Percentiles rank a stretch among this genome's conserved stretches.
Evolutionary conservation across 2,797 vertebrate genomes (phyloP).

Genomic region (Manis javanica): DNA sequence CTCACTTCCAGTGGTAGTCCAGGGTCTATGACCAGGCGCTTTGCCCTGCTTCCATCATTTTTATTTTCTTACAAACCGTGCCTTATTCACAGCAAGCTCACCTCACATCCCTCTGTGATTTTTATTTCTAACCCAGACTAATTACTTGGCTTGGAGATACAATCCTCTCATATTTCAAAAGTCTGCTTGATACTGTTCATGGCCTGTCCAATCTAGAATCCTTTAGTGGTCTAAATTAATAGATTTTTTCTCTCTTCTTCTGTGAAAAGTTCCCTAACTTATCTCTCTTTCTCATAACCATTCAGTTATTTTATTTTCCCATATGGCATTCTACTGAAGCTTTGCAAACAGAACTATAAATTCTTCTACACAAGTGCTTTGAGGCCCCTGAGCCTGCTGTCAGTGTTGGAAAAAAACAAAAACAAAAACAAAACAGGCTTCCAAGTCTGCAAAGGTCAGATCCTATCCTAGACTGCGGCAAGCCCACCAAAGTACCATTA

Average conservation of each 20-base stretch:
- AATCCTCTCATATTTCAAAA: neutral
- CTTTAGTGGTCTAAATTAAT: neutral
- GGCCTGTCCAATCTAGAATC: neutral
- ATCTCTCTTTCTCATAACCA: neutral
- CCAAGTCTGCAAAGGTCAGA: neutral
- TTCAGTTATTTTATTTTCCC: conserved; percentile 17
- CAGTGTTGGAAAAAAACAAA: neutral
- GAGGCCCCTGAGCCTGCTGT: neutral
- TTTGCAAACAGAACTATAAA: neutral
- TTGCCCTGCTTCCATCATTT: neutral
- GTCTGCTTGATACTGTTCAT: neutral
- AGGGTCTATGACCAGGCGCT: neutral
- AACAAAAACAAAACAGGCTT: neutral
- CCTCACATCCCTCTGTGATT: neutral
- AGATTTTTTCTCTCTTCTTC: neutral
- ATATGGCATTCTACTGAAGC: neutral
- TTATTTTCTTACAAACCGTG: neutral
- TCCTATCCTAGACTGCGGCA: neutral
- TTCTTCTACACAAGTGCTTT: neutral
- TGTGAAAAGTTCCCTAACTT: neutral
- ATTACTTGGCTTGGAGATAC: neutral
- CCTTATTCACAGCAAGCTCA: neutral
- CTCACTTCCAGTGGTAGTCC: neutral
- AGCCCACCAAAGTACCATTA: neutral
- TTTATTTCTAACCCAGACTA: neutral